A percentile compares a stretch with the other conserved stretches of the same genome.
Conservation (phyloP, 2,113 vertebrate species). For the Motacilla alba region DNA sequence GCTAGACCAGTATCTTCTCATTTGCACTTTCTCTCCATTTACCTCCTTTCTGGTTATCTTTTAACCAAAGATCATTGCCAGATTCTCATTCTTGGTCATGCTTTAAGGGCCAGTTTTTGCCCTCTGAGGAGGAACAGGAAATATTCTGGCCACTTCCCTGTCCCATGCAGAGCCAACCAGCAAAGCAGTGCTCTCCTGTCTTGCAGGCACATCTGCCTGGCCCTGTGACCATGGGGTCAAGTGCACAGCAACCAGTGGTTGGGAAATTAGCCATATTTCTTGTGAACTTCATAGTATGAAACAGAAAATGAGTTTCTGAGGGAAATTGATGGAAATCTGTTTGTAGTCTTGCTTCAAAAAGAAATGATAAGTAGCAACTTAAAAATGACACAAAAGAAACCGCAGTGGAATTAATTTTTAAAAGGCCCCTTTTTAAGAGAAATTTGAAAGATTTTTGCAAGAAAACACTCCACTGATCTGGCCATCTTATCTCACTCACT, state of each 20-base stretch:
- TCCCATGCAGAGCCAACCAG: neutral
- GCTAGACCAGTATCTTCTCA: neutral
- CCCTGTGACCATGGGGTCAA: neutral
- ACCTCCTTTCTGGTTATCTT: slow-evolving; percentile 8
- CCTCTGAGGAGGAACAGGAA: neutral
- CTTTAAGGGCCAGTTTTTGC: neutral
- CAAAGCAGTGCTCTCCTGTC: neutral
- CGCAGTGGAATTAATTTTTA: neutral
- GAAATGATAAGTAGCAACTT: neutral
- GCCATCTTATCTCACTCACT: neutral
- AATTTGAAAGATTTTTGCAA: neutral
- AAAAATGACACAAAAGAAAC: neutral
- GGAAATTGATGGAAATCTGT: neutral
- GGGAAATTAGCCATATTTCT: neutral
- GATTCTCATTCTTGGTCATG: slow-evolving; percentile 21
- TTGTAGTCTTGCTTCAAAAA: neutral
- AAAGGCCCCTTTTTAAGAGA: neutral
- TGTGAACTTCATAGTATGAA: neutral
- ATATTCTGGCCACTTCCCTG: neutral
- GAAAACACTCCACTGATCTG: neutral
- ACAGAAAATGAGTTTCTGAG: neutral
- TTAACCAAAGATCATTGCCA: slow-evolving; percentile 3
- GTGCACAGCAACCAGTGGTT: neutral
- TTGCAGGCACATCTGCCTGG: neutral
- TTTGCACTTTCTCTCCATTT: slow-evolving; percentile 19